Percentiles rank a stretch among this genome's conserved stretches.
Evolutionary conservation across 2,888 invertebrate genomes (phyloP).

Genomic region (Chrysomela aeneicollis): DNA sequence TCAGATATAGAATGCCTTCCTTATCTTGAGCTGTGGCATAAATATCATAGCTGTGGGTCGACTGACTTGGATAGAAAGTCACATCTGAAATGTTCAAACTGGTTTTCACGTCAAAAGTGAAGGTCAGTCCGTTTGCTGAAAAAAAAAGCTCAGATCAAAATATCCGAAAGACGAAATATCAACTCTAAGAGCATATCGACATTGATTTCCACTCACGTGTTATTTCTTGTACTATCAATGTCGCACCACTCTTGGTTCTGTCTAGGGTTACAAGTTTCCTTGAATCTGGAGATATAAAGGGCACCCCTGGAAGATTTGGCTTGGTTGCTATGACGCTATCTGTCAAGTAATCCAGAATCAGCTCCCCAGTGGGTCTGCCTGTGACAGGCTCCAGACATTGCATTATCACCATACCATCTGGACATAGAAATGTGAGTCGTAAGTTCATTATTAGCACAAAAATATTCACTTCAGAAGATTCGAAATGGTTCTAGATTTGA

Average conservation of each 20-base stretch:
- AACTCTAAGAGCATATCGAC: too few relatives aligned
- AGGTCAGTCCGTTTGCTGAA: conserved; percentile 70
- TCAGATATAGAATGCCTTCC: conserved; percentile 75
- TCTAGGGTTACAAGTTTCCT: conserved; percentile 74
- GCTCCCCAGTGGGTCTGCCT: conserved; percentile 69
- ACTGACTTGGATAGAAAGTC: conserved; percentile 76
- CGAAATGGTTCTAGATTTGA: too few relatives aligned
- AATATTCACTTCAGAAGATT: too few relatives aligned
- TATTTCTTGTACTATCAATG: conserved; percentile 72
- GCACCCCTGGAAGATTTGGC: conserved; percentile 69
- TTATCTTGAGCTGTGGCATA: conserved; percentile 76
- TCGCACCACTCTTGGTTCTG: conserved; percentile 65
- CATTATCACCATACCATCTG: conserved; percentile 76
- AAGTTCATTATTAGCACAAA: too few relatives aligned
- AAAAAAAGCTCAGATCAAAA: too few relatives aligned
- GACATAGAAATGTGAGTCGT: conserved; percentile 11
- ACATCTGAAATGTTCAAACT: conserved; percentile 76
- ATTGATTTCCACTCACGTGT: conserved; percentile 61
- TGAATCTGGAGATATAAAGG: conserved; percentile 76
- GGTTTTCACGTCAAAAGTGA: conserved; percentile 78
- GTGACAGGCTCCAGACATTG: conserved; percentile 75
- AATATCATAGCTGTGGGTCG: conserved; percentile 76
- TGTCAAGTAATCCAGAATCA: conserved; percentile 76
- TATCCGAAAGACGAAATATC: too few relatives aligned
- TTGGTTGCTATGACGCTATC: conserved; percentile 73